Evolutionary conservation across 2,797 vertebrate genomes (phyloP).

Genomic region (Clarias fuscus): DNA sequence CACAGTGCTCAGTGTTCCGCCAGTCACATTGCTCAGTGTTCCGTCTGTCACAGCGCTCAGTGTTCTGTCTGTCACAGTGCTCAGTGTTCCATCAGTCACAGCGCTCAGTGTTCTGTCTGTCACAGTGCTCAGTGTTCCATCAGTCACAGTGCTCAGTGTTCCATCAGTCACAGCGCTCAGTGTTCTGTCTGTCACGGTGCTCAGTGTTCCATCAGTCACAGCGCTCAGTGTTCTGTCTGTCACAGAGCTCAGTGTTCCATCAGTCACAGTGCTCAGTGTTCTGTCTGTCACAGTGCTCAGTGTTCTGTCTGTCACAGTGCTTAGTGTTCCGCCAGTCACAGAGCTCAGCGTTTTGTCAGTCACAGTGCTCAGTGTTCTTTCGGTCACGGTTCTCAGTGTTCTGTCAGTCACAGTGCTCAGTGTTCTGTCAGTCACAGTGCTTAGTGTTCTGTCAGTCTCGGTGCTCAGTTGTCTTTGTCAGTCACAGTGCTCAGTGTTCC

Average conservation of each 20-base stretch:
- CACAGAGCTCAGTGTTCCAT: too few relatives aligned
- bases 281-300: background rate
- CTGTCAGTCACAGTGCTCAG: background rate
- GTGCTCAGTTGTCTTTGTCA: background rate
- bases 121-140: background rate
- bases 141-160: background rate
- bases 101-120: background rate
- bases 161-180: background rate
- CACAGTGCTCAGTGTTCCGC: background rate
- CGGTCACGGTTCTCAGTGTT: background rate
- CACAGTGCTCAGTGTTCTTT: background rate
- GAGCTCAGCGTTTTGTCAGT: background rate
- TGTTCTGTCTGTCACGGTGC: background rate
- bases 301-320: background rate
- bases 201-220: background rate
- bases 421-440: background rate
- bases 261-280: too few relatives aligned
- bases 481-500: background rate
- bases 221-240: background rate
- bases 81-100: background rate
- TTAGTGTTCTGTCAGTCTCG: background rate
- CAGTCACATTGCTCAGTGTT: background rate
- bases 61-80: background rate
- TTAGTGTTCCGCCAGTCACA: background rate
- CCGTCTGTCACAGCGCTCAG: background rate